Evolutionary conservation across 2,113 vertebrate genomes (phyloP).

Genomic region (Epinephelus lanceolatus): DNA sequence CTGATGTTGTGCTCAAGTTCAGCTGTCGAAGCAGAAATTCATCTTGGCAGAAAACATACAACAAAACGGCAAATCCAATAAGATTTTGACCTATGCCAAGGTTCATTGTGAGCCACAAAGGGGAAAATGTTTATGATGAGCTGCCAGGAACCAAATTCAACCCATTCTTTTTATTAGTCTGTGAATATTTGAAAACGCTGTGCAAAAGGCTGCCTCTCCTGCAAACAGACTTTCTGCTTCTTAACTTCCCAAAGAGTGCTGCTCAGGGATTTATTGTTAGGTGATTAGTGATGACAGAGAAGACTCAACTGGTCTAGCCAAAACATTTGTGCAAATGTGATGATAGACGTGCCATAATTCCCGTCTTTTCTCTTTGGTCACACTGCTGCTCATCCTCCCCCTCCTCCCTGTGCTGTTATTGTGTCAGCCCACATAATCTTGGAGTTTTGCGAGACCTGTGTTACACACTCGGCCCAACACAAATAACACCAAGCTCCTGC

Average conservation of each 20-base stretch:
- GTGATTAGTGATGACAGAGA: slow-evolving; percentile 79
- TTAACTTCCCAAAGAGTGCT: slow-evolving; percentile 1
- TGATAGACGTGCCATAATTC: slow-evolving; percentile 71
- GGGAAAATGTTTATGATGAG: slow-evolving; percentile 36
- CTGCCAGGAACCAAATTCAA: slow-evolving; percentile 53
- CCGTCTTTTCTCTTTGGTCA: slow-evolving; percentile 54
- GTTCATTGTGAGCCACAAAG: slow-evolving; percentile 26
- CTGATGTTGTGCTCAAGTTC: slow-evolving; percentile 12
- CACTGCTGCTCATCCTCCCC: slow-evolving; percentile 53
- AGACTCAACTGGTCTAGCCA: slow-evolving; percentile 73
- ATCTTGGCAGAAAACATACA: slow-evolving; percentile 51
- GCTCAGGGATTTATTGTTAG: slow-evolving; percentile 66
- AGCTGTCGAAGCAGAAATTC: slow-evolving; percentile 13
- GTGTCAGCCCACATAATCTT: slow-evolving; percentile 60
- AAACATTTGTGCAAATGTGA: slow-evolving; percentile 79
- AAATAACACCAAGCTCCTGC: slow-evolving; percentile 54
- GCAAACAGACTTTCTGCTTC: slow-evolving; percentile 21
- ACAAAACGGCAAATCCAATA: slow-evolving; percentile 62
- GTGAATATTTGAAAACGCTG: slow-evolving; percentile 35
- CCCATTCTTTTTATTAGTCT: slow-evolving; percentile 44
- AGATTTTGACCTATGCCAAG: slow-evolving; percentile 24
- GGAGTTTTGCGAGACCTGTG: slow-evolving; percentile 46
- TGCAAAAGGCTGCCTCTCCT: slow-evolving; percentile 7
- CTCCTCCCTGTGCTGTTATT: slow-evolving; percentile 43
- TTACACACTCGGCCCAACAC: slow-evolving; percentile 40